phyloP scores from a whole-genome alignment of 2,888 invertebrate genomes.

The Dicycla oo region DNA sequence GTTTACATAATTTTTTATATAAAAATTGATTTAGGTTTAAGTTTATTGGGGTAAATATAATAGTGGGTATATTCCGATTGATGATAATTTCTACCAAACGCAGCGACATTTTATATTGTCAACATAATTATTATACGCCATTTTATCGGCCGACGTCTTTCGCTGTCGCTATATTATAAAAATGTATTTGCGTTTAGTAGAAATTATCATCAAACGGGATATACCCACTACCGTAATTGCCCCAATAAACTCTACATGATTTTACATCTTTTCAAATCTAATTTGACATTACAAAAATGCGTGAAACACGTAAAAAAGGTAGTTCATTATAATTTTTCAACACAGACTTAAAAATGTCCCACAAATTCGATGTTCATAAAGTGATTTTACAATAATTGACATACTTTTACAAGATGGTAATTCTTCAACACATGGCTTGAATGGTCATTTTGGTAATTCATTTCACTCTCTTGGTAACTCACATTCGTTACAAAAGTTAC shows the following conservation, averaged over 20 bases:
- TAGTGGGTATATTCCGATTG: too few relatives aligned
- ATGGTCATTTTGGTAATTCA: constrained; percentile 61
- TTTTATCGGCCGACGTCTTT: too few relatives aligned
- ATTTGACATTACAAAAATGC: constrained; percentile 33
- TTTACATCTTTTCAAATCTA: constrained; percentile 17
- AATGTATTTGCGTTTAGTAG: too few relatives aligned
- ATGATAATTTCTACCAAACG: too few relatives aligned
- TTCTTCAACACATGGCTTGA: constrained; percentile 49
- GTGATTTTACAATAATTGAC: constrained; percentile 61
- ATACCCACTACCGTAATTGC: too few relatives aligned
- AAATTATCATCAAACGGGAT: too few relatives aligned
- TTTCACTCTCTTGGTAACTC: constrained; percentile 63
- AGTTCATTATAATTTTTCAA: constrained; percentile 42
- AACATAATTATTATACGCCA: too few relatives aligned
- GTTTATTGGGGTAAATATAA: too few relatives aligned
- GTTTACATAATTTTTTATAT: constrained; percentile 11
- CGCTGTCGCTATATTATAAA: too few relatives aligned
- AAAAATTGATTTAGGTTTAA: constrained; percentile 7
- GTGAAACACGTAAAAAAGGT: constrained; percentile 25
- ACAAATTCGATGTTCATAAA: constrained; percentile 29
- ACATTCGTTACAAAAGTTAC: constrained; percentile 58
- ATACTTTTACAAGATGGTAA: constrained; percentile 49
- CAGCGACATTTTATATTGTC: too few relatives aligned
- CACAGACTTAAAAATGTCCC: constrained; percentile 30
- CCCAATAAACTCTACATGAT: too few relatives aligned